phyloP scores from a whole-genome alignment of 2,888 invertebrate genomes.

The Lycaena phlaeas region DNA sequence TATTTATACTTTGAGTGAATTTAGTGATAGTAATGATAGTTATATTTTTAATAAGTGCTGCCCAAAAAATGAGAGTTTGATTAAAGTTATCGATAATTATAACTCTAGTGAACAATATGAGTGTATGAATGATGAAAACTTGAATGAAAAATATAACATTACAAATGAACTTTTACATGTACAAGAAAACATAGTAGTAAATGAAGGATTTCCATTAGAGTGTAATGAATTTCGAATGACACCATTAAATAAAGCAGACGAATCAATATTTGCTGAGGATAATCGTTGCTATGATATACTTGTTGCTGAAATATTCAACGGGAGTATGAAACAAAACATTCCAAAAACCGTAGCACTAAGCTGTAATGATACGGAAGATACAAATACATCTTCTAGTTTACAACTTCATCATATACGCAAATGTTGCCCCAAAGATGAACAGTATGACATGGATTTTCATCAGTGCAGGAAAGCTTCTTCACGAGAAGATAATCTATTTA shows the following conservation, averaged over 20 bases:
- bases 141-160: slow-evolving; percentile 30
- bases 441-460: slow-evolving; percentile 44
- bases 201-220: slow-evolving; percentile 36
- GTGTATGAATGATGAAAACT: slow-evolving; percentile 37
- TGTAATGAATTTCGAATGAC: slow-evolving; percentile 34
- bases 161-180: slow-evolving; percentile 35
- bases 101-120: slow-evolving; percentile 27
- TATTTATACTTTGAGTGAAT: slow-evolving; percentile 12
- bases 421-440: slow-evolving; percentile 51
- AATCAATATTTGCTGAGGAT: slow-evolving; percentile 19
- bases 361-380: slow-evolving; percentile 34
- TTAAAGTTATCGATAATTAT: slow-evolving; percentile 34
- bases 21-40: slow-evolving; percentile 24
- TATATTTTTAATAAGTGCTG: slow-evolving; percentile 56
- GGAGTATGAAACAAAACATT: slow-evolving; percentile 34
- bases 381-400: slow-evolving; percentile 24
- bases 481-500: slow-evolving; percentile 30
- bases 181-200: slow-evolving; percentile 31
- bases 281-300: slow-evolving; percentile 47
- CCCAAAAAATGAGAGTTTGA: slow-evolving; percentile 36
- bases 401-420: slow-evolving; percentile 42
- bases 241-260: slow-evolving; percentile 27
- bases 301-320: slow-evolving; percentile 39
- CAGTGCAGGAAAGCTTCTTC: slow-evolving; percentile 31
- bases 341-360: slow-evolving; percentile 44